A percentile compares a stretch with the other conserved stretches of the same genome.
phyloP scores from a whole-genome alignment of 1,140 invertebrate genomes.

The Myzus persicae region DNA sequence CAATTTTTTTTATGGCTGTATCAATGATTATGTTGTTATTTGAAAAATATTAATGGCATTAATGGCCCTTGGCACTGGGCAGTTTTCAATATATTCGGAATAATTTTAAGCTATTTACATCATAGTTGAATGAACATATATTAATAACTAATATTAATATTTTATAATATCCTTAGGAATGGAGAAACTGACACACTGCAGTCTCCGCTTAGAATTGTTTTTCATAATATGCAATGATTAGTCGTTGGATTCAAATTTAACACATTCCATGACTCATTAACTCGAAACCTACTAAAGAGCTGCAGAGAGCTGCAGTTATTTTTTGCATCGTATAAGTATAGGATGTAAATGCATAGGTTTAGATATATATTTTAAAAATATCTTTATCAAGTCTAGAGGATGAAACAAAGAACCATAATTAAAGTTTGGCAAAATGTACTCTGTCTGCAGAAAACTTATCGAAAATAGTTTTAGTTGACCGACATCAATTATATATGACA shows the following conservation, averaged over 20 bases:
- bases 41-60: too few relatives aligned
- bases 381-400: neutral
- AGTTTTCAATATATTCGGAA: neutral
- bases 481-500: neutral
- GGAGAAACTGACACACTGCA: too few relatives aligned
- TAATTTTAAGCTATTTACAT: neutral
- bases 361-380: neutral
- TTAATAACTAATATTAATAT: neutral
- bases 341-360: too few relatives aligned
- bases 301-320: too few relatives aligned
- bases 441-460: neutral
- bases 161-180: neutral
- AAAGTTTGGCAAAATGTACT: neutral
- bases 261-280: too few relatives aligned
- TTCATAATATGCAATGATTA: neutral
- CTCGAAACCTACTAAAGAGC: neutral
- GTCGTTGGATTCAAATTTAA: too few relatives aligned
- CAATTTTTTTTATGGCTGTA: too few relatives aligned
- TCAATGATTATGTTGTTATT: too few relatives aligned
- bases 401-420: neutral
- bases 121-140: too few relatives aligned
- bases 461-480: conserved; percentile 12
- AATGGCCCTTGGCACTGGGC: too few relatives aligned
- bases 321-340: too few relatives aligned
- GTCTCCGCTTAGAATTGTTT: neutral